Conservation (phyloP, 1,140 invertebrate species). For the Ctenoplectra terminalis region DNA sequence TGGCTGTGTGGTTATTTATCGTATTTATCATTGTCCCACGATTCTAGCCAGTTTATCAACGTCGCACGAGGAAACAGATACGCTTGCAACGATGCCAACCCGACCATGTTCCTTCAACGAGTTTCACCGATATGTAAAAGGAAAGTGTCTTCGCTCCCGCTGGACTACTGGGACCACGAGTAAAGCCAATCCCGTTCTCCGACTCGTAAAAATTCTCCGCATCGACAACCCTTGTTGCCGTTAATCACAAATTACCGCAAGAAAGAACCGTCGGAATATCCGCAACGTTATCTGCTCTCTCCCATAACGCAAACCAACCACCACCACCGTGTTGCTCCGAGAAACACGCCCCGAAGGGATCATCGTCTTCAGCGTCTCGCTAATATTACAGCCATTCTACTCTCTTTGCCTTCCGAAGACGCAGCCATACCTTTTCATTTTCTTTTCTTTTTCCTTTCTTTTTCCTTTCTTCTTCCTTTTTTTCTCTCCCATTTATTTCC, state of each 20-base stretch:
- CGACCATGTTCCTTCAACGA: background rate
- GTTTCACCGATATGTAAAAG: background rate
- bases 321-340: background rate
- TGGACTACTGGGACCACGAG: background rate
- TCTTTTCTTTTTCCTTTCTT: background rate
- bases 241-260: background rate
- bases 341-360: slow-evolving; percentile 24
- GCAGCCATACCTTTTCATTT: background rate
- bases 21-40: background rate
- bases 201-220: background rate
- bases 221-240: background rate
- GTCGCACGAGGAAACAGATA: slow-evolving; percentile 19
- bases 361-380: background rate
- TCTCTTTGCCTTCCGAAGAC: background rate
- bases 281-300: background rate
- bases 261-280: background rate
- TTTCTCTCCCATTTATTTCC: background rate
- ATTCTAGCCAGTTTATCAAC: slow-evolving; percentile 16
- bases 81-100: background rate
- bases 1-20: background rate
- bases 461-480: too few relatives aligned
- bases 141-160: too few relatives aligned
- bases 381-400: slow-evolving; percentile 1
- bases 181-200: background rate
- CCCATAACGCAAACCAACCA: background rate